These are phyloP conservation scores for Philaethria dido DNA, from an alignment of 2,888 invertebrate species.

Conservation along the genomic window DNA sequence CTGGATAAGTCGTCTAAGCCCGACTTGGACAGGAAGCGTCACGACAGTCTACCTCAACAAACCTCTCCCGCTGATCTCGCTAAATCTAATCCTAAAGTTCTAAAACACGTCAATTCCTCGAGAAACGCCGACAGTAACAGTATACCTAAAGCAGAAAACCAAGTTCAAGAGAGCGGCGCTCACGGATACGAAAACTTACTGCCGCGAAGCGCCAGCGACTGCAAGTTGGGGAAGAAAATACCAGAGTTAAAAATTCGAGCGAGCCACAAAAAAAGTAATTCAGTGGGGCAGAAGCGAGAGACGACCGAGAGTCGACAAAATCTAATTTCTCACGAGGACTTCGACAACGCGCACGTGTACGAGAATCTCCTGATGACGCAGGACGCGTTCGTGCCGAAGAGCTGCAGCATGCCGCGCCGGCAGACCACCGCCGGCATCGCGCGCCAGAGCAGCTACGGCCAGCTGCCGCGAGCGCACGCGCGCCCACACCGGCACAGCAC, in stretches of 20 bases:
- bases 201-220: constrained; percentile 76
- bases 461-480: constrained; percentile 67
- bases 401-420: constrained; percentile 78
- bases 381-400: constrained; percentile 70
- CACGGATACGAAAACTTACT: constrained; percentile 75
- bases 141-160: constrained; percentile 57
- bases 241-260: constrained; percentile 61
- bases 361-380: constrained; percentile 65
- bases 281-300: constrained; percentile 73
- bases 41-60: constrained; percentile 57
- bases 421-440: constrained; percentile 63
- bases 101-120: constrained; percentile 64
- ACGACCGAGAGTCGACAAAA: constrained; percentile 79
- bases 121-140: constrained; percentile 53
- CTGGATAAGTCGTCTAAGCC: constrained; percentile 83
- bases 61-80: constrained; percentile 56
- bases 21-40: constrained; percentile 72
- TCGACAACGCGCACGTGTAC: constrained; percentile 72
- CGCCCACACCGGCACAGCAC: constrained; percentile 68
- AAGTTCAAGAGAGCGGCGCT: constrained; percentile 54
- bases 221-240: constrained; percentile 66
- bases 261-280: constrained; percentile 77
- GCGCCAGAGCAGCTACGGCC: constrained; percentile 73
- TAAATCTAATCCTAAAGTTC: constrained; percentile 61
- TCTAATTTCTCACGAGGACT: constrained; percentile 71